phyloP scores from a whole-genome alignment of 2,888 invertebrate genomes.

The Drosophila picticornis region DNA sequence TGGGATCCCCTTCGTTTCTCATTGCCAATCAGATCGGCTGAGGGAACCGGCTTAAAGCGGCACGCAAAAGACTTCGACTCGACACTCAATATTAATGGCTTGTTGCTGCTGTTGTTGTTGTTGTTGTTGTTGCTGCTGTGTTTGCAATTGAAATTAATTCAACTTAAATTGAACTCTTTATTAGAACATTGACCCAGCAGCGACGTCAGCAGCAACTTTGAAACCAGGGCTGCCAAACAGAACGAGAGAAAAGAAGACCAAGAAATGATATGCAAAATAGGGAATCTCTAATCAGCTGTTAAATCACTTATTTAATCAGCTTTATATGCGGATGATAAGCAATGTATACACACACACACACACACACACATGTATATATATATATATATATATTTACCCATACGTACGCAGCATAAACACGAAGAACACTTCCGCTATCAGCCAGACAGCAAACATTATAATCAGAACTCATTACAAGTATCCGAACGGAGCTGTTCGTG shows the following conservation, averaged over 20 bases:
- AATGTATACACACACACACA: neutral
- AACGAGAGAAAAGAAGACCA: neutral
- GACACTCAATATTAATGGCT: slow-evolving; percentile 47
- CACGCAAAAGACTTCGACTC: slow-evolving; percentile 47
- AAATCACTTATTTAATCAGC: slow-evolving; percentile 77
- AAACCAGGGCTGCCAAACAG: slow-evolving; percentile 1
- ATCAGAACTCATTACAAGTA: slow-evolving; percentile 59
- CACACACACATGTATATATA: too few relatives aligned
- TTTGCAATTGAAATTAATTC: slow-evolving; percentile 80
- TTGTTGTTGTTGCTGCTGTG: slow-evolving; percentile 25
- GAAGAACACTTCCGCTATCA: slow-evolving; percentile 58
- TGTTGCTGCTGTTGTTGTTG: slow-evolving; percentile 5
- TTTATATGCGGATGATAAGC: slow-evolving; percentile 28
- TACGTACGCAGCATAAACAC: slow-evolving; percentile 14
- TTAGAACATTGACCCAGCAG: slow-evolving; percentile 76
- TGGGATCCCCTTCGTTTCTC: neutral
- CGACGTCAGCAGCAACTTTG: neutral
- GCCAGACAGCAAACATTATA: slow-evolving; percentile 55
- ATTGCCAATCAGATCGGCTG: slow-evolving; percentile 2
- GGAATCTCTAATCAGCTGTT: slow-evolving; percentile 51
- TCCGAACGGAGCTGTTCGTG: slow-evolving; percentile 18
- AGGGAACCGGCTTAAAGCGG: slow-evolving; percentile 61
- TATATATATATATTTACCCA: neutral
- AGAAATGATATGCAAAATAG: slow-evolving; percentile 16
- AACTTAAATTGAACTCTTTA: slow-evolving; percentile 76